These are phyloP conservation scores for Thalassarche chlororhynchos DNA, from an alignment of 2,113 vertebrate species.

Conservation along the genomic window DNA sequence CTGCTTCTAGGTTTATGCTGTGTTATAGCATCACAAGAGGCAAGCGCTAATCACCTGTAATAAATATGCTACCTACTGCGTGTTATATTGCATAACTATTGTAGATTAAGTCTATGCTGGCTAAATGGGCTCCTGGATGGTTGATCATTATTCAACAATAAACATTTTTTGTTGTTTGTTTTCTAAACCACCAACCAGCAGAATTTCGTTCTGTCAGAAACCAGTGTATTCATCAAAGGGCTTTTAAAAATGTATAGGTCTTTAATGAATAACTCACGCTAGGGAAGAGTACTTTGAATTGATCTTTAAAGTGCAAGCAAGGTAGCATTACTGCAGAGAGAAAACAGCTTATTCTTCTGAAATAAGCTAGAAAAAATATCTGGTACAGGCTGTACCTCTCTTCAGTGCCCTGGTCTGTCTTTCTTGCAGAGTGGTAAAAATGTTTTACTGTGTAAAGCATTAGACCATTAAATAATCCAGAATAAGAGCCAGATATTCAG, in stretches of 20 bases:
- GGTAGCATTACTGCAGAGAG: neutral
- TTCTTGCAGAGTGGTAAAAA: neutral
- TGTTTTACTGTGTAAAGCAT: neutral
- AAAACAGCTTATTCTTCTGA: neutral
- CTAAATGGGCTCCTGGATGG: neutral
- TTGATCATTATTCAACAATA: neutral
- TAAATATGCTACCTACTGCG: neutral
- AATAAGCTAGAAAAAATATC: neutral
- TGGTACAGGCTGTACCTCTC: neutral
- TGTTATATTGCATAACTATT: neutral
- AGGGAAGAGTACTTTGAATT: neutral
- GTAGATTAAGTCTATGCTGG: neutral
- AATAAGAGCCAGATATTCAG: neutral
- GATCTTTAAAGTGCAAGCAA: slow-evolving; percentile 2
- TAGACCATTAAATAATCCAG: neutral
- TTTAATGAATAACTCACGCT: neutral
- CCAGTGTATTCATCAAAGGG: neutral
- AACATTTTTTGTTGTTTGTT: neutral
- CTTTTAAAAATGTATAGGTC: slow-evolving; percentile 19
- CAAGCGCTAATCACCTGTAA: neutral
- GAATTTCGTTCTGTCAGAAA: neutral
- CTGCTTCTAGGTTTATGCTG: neutral
- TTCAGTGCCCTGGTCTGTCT: neutral
- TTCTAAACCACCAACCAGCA: slow-evolving; percentile 3
- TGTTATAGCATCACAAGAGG: neutral